Evolutionary conservation across 2,113 vertebrate species (phyloP).

Genomic region (Erpornis zantholeuca): DNA sequence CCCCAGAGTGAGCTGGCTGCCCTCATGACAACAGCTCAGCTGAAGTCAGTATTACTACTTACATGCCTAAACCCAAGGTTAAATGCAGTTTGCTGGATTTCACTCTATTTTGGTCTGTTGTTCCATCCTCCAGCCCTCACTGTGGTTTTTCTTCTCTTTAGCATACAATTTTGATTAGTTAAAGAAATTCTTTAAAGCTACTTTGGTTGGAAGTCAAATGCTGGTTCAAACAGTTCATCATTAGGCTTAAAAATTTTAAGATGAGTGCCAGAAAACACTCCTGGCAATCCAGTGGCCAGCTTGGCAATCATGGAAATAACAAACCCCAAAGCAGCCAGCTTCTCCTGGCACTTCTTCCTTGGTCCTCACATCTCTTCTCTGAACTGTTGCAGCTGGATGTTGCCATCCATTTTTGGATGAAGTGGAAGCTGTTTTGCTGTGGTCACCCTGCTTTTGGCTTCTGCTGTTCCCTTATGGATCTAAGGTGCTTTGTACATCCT

Average conservation of each 20-base stretch:
- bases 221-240: neutral
- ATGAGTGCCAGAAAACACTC: neutral
- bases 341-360: neutral
- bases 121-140: no score
- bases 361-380: neutral
- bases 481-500: neutral
- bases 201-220: neutral
- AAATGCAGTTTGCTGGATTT: no score
- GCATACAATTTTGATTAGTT: no score
- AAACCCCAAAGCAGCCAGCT: neutral
- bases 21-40: no score
- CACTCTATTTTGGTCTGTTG: no score
- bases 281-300: neutral
- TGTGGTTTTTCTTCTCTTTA: no score
- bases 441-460: neutral
- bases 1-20: neutral
- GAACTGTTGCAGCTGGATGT: neutral
- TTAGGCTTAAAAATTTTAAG: neutral
- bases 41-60: no score
- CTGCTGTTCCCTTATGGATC: neutral
- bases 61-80: no score
- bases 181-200: no score
- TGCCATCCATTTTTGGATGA: neutral
- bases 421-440: neutral
- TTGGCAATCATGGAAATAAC: neutral